These are phyloP conservation scores for Calliphora vomitoria DNA, from an alignment of 2,888 invertebrate species.

Conservation along the genomic window DNA sequence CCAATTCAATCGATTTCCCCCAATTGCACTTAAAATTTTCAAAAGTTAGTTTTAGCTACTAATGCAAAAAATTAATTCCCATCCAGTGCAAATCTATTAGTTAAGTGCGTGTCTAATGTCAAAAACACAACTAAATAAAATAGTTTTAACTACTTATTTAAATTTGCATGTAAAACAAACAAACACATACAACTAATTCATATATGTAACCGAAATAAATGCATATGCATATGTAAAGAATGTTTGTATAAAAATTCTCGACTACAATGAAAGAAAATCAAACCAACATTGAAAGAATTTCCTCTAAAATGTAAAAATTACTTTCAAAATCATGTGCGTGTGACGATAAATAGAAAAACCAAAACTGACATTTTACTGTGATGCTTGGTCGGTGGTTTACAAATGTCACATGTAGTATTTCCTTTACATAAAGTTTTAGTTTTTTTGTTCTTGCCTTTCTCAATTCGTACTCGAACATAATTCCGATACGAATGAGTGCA, in stretches of 20 bases:
- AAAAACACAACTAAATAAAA: not conserved
- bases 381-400: constrained; percentile 1
- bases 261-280: too few relatives aligned
- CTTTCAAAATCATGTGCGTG: too few relatives aligned
- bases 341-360: too few relatives aligned
- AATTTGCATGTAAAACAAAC: constrained; percentile 2
- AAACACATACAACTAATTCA: not conserved
- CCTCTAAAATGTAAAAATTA: not conserved
- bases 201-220: not conserved
- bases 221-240: not conserved
- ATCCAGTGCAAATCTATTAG: too few relatives aligned
- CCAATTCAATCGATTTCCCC: too few relatives aligned
- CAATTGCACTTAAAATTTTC: too few relatives aligned
- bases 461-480: not conserved
- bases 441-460: not conserved
- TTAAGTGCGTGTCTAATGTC: too few relatives aligned
- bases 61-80: too few relatives aligned
- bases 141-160: not conserved
- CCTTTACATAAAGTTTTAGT: too few relatives aligned
- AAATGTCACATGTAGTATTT: not conserved
- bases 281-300: not conserved
- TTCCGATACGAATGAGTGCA: too few relatives aligned
- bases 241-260: not conserved
- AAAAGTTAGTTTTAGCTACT: too few relatives aligned
- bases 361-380: not conserved